Evolutionary conservation across 2,888 invertebrate species (phyloP), one percentile per base, ranked within the genome.

Genomic region (Campoletis raptor): DNA sequence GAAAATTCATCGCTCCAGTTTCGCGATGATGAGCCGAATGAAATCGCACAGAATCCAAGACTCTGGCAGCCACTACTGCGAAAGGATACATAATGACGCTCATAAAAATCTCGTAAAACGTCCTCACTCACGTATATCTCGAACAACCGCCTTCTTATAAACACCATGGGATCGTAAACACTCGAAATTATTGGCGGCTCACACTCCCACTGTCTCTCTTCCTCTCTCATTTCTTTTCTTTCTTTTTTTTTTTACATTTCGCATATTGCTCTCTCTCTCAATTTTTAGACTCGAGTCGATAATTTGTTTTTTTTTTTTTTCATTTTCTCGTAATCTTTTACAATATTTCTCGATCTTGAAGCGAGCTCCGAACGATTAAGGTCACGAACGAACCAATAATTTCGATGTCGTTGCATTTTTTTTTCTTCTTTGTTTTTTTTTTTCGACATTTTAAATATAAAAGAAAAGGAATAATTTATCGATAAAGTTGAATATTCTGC

Each of bases 51-150:
- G 64, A 30, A 30, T 21, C 36, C 37, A 52, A 40, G 48, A 45
- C 48, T 73, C 69, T 57, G 66, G 80, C 64, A 66, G 85, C 86
- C 82, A 76, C 87, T 61, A 74, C n/a, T 82, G 10, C 21, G 57
- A 21, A 66, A 40, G 87, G 88, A 90, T 91, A 91, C 61, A 9
- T 91, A 91, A 92, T 90, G 87, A 78, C 77, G 52, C 83, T 84
- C 89, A 86, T 92, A 92, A 92, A 93, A 91, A 87, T 86, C 87
- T 85, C 89, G 90, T 93, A 91, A 92, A 91, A 87, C 81, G 87
- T 86, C 85, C 78, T 86, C 83, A 85, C 83, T 81, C 88, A 81
- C 80, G 79, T 86, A 83, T 61, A 61, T 61, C 30, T 30, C 84
- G 89, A 85, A 78, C 67, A 82, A 57, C 74, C 88, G 89, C 85